A percentile compares a stretch with the other conserved stretches of the same genome.
Evolutionary conservation across 2,113 vertebrate species (phyloP).

Genomic region (Cyrtonyx montezumae): DNA sequence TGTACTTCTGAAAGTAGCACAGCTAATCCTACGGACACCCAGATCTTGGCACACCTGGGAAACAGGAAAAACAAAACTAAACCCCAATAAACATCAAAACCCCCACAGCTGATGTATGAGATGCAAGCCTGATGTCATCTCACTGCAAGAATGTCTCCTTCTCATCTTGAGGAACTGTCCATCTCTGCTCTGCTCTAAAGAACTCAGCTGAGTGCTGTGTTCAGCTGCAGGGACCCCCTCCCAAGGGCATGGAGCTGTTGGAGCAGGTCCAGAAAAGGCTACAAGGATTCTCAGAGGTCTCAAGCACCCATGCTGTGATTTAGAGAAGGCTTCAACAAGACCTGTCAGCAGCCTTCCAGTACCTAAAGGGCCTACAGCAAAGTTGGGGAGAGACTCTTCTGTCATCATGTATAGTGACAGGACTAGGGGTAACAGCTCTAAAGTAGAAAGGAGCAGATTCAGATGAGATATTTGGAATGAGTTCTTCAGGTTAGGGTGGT

Average conservation of each 20-base stretch:
- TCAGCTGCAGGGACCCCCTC: background rate
- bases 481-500: background rate
- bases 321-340: background rate
- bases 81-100: background rate
- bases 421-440: background rate
- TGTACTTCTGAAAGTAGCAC: background rate
- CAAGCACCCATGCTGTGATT: background rate
- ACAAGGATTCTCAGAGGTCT: background rate
- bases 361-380: background rate
- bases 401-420: too few relatives aligned
- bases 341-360: background rate
- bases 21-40: background rate
- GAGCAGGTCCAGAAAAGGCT: background rate
- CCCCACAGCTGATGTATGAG: rapidly evolving
- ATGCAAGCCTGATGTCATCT: background rate
- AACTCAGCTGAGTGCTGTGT: background rate
- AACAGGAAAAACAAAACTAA: background rate
- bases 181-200: background rate
- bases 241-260: background rate
- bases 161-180: background rate
- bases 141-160: background rate
- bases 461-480: background rate
- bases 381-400: background rate
- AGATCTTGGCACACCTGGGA: background rate
- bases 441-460: background rate